Conservation (phyloP, 2,888 invertebrate genomes). For the Arrhopalites spinosus region DNA sequence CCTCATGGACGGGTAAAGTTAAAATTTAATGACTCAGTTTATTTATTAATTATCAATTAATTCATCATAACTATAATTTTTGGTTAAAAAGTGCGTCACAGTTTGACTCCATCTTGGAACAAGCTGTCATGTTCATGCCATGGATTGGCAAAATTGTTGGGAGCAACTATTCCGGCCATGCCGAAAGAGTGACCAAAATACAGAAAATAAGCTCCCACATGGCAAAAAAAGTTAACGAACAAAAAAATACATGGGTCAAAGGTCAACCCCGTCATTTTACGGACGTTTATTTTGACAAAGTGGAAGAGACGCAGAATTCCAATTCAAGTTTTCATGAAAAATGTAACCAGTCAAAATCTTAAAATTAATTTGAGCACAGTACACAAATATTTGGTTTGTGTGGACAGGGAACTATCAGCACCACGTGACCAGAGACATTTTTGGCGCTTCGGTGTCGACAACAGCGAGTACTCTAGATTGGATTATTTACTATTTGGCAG, state of each 20-base stretch:
- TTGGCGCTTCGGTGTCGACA: neutral
- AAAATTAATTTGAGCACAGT: neutral
- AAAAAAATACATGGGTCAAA: neutral
- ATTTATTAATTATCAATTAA: no score
- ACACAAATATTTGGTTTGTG: neutral
- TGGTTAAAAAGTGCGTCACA: neutral
- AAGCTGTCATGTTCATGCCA: neutral
- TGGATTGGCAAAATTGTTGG: neutral
- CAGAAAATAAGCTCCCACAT: neutral
- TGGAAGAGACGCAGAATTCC: neutral
- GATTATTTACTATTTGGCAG: neutral
- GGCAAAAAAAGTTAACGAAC: neutral
- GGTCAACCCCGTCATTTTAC: neutral
- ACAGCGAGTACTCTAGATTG: neutral
- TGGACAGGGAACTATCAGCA: neutral
- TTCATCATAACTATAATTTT: neutral
- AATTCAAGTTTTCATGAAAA: neutral
- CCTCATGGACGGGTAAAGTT: no score
- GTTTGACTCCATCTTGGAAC: neutral
- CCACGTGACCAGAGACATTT: neutral
- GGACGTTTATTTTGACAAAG: neutral
- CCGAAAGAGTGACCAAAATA: no score
- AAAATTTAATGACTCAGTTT: no score
- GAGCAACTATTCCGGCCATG: neutral
- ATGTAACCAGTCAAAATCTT: neutral